Conservation (phyloP, 2,888 invertebrate species). For the Punctoribates punctum region DNA sequence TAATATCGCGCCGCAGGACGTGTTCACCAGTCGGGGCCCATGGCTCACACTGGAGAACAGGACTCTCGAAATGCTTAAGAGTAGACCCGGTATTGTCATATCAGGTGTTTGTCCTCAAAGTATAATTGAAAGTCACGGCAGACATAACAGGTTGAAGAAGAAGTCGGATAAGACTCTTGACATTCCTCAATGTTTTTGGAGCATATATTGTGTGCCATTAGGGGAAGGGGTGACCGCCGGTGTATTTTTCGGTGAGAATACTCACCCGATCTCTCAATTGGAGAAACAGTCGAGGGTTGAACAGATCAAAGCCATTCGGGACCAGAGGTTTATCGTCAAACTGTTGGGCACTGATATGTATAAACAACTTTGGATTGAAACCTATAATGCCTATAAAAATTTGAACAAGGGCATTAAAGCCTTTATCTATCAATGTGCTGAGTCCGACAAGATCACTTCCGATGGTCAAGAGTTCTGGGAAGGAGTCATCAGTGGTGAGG, state of each 20-base stretch:
- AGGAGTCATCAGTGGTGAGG: background rate
- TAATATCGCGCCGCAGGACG: conserved; percentile 41
- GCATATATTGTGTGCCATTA: conserved; percentile 28
- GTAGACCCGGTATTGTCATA: conserved; percentile 16
- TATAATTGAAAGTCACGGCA: background rate
- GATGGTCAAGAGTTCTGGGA: background rate
- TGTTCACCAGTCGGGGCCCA: conserved; percentile 20
- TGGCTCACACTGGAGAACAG: conserved; percentile 23
- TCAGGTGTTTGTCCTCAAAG: conserved; percentile 35
- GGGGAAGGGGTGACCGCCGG: conserved; percentile 22
- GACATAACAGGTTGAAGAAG: background rate
- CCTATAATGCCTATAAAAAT: conserved; percentile 14
- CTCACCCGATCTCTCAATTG: background rate
- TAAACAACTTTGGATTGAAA: conserved; percentile 31
- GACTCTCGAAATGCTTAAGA: conserved; percentile 5
- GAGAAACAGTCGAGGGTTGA: conserved; percentile 11
- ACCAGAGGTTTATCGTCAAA: conserved; percentile 35
- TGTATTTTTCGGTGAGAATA: conserved; percentile 38
- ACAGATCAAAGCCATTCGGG: conserved; percentile 1
- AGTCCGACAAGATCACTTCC: background rate
- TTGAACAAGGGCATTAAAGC: conserved; percentile 5
- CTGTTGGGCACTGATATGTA: conserved; percentile 29
- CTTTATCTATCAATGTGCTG: conserved; percentile 3
- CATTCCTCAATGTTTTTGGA: conserved; percentile 43
- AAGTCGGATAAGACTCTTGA: background rate